Conservation (phyloP, 2,888 invertebrate genomes). For the Gastrophysa polygoni region DNA sequence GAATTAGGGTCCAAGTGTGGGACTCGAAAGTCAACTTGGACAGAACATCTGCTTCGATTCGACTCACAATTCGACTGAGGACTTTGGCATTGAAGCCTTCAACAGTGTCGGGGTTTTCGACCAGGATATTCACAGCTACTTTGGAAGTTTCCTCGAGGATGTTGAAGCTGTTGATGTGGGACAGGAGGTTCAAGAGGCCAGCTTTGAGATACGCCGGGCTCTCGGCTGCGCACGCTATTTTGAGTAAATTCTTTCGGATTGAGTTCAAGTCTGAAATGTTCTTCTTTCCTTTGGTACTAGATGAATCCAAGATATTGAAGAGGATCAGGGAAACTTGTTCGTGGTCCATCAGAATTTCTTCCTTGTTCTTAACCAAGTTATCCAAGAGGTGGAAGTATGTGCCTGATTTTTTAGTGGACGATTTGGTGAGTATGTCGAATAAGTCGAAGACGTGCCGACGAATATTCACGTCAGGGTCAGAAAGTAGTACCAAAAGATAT, state of each 20-base stretch:
- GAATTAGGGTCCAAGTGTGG: constrained; percentile 66
- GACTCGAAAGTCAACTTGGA: constrained; percentile 41
- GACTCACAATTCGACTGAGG: constrained; percentile 41
- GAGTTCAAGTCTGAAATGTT: constrained; percentile 46
- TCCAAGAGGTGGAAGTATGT: constrained; percentile 30
- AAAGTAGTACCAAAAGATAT: constrained; percentile 25
- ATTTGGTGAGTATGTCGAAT: constrained; percentile 18
- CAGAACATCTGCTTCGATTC: constrained; percentile 45
- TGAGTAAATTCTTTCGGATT: constrained; percentile 45
- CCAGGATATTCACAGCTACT: constrained; percentile 42
- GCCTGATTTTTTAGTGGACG: constrained; percentile 18
- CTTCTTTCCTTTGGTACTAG: constrained; percentile 52
- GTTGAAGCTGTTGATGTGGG: constrained; percentile 44
- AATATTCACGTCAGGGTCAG: constrained; percentile 20
- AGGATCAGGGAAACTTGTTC: constrained; percentile 70
- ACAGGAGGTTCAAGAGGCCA: constrained; percentile 55
- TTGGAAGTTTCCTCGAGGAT: constrained; percentile 45
- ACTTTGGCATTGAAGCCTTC: constrained; percentile 43
- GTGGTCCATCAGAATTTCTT: constrained; percentile 69
- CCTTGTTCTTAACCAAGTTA: constrained; percentile 38
- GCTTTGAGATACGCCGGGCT: constrained; percentile 58
- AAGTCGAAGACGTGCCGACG: constrained; percentile 27
- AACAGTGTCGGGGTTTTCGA: constrained; percentile 32
- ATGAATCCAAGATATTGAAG: constrained; percentile 63
- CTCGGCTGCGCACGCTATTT: constrained; percentile 53